These are phyloP conservation scores for Enteromius radiatus DNA, from an alignment of 2,797 vertebrate species.

Conservation along the genomic window DNA sequence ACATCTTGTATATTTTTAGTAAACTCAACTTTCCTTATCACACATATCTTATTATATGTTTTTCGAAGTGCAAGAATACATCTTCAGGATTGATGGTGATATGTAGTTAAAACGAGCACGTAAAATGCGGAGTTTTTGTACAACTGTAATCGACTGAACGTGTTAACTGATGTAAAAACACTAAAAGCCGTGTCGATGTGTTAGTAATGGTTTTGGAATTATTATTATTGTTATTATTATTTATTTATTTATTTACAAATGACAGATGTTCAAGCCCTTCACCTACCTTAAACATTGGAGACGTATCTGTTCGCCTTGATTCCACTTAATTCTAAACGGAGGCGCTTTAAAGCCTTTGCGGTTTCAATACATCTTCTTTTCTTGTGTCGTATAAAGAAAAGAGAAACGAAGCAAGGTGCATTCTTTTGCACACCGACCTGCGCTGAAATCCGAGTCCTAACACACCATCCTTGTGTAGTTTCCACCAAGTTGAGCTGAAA, in stretches of 20 bases:
- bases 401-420: conserved; percentile 40
- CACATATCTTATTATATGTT: not conserved
- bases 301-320: conserved; percentile 55
- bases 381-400: conserved; percentile 39
- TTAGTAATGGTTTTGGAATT: not conserved
- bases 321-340: conserved; percentile 30
- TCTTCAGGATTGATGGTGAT: not conserved
- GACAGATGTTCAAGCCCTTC: not conserved
- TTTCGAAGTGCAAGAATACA: not conserved
- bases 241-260: not conserved
- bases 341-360: conserved; percentile 48
- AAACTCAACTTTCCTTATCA: conserved; percentile 31
- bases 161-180: not conserved
- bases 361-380: conserved; percentile 55
- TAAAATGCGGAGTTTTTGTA: not conserved
- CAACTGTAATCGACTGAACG: not conserved
- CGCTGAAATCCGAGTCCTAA: conserved; percentile 36
- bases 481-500: conserved; percentile 54
- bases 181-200: not conserved
- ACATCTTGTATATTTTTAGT: not conserved
- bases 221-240: no score
- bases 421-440: conserved; percentile 38
- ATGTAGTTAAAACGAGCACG: not conserved
- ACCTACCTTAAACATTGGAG: conserved; percentile 59
- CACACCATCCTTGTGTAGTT: conserved; percentile 44